Conservation (phyloP, 2,797 vertebrate genomes). For the Rhynchotus rufescens region DNA sequence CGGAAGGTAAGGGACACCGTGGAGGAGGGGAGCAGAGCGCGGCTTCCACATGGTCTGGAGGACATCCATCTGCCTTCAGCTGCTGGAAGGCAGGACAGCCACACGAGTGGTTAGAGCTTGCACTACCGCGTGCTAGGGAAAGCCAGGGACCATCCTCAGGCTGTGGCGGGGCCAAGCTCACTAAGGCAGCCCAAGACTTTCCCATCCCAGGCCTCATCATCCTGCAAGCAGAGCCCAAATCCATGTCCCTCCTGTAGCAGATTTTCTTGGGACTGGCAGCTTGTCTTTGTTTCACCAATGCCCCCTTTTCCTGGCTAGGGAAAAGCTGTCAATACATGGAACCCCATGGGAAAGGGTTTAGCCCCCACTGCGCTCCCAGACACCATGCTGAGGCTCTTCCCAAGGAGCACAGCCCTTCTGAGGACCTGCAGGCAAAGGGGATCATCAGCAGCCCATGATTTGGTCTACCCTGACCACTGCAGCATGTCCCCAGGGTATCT, state of each 20-base stretch:
- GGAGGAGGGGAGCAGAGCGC: not conserved
- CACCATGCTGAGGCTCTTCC: not conserved
- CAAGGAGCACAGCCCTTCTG: not conserved
- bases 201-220: not conserved
- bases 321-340: too few species aligned
- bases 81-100: not conserved
- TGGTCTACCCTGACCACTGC: not conserved
- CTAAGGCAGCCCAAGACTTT: not conserved
- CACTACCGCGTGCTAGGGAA: not conserved
- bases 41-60: not conserved
- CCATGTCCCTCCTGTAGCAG: not conserved
- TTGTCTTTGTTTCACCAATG: not conserved
- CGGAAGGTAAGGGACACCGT: accelerated
- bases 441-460: not conserved
- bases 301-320: not conserved
- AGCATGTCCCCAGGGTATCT: not conserved
- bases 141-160: not conserved
- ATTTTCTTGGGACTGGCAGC: not conserved
- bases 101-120: accelerated
- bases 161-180: not conserved
- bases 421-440: not conserved
- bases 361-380: too few species aligned
- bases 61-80: not conserved
- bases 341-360: not conserved
- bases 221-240: not conserved